Conservation (phyloP, 2,888 invertebrate genomes). For the Agrochola lychnidis region DNA sequence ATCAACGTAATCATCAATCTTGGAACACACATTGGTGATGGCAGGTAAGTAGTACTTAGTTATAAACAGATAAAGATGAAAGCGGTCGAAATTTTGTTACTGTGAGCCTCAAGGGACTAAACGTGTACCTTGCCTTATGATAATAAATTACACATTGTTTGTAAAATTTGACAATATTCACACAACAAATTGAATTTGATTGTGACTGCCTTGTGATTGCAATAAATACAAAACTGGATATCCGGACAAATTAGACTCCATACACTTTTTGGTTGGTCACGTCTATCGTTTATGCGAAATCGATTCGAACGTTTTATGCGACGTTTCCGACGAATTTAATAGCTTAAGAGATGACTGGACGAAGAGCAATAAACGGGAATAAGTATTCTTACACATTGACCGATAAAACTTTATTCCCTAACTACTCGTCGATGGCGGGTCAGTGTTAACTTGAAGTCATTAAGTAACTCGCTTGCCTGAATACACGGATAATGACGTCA, state of each 20-base stretch:
- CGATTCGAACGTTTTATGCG: constrained; percentile 89
- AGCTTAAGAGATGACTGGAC: constrained; percentile 86
- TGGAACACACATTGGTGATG: not conserved
- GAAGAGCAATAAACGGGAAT: constrained; percentile 87
- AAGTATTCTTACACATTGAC: constrained; percentile 88
- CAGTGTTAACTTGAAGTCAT: constrained; percentile 68
- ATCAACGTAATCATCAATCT: too few relatives aligned
- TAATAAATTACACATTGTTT: not conserved
- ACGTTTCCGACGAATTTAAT: constrained; percentile 89
- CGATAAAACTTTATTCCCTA: constrained; percentile 85
- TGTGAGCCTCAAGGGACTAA: too few relatives aligned
- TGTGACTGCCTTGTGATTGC: constrained; percentile 12
- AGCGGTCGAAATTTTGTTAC: not conserved
- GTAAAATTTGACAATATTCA: not conserved
- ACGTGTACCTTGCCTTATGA: not conserved
- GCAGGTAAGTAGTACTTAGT: not conserved
- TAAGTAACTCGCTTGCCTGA: constrained; percentile 67
- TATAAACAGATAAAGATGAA: not conserved
- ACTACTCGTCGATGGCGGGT: constrained; percentile 73
- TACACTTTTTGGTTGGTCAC: constrained; percentile 84
- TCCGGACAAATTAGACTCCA: constrained; percentile 81
- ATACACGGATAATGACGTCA: constrained; percentile 62
- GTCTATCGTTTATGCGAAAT: constrained; percentile 90
- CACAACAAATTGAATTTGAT: not conserved
- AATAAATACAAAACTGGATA: constrained; percentile 69